Conservation (phyloP, 2,888 invertebrate genomes). For the Cheilosia variabilis region DNA sequence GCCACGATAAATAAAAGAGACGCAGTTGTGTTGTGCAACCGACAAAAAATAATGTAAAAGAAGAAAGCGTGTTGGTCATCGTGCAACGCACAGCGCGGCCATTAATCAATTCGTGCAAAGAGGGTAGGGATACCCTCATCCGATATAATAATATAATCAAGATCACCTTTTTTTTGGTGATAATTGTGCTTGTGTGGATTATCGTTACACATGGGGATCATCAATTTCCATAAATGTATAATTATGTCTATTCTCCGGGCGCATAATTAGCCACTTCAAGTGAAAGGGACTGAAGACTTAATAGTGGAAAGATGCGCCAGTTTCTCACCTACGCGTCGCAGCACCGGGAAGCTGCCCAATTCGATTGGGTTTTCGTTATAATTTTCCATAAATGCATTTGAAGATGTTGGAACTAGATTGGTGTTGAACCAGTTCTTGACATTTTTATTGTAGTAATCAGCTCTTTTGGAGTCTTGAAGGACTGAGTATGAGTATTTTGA, state of each 20-base stretch:
- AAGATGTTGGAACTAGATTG: too few relatives aligned
- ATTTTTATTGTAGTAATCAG: too few relatives aligned
- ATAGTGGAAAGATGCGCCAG: too few relatives aligned
- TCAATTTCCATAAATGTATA: constrained; percentile 4
- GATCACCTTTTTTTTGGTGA: constrained; percentile 30
- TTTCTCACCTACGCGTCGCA: too few relatives aligned
- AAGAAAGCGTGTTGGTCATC: constrained; percentile 1
- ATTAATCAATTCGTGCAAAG: constrained; percentile 18
- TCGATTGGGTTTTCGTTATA: too few relatives aligned
- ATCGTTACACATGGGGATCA: constrained; percentile 7
- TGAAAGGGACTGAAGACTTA: neutral
- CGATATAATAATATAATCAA: neutral
- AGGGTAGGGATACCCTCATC: neutral
- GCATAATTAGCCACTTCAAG: constrained; percentile 4
- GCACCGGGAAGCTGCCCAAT: too few relatives aligned
- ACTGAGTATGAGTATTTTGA: too few relatives aligned
- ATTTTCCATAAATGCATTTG: too few relatives aligned
- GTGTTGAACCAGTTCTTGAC: too few relatives aligned
- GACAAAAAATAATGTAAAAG: neutral
- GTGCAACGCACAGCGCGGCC: neutral
- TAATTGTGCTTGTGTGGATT: constrained; percentile 21
- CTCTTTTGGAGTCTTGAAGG: too few relatives aligned
- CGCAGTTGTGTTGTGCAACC: constrained; percentile 6
- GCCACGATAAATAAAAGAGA: neutral
- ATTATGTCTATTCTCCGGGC: constrained; percentile 2